phyloP scores from a whole-genome alignment of 2,113 vertebrate genomes.

The Corydoras sp. region DNA sequence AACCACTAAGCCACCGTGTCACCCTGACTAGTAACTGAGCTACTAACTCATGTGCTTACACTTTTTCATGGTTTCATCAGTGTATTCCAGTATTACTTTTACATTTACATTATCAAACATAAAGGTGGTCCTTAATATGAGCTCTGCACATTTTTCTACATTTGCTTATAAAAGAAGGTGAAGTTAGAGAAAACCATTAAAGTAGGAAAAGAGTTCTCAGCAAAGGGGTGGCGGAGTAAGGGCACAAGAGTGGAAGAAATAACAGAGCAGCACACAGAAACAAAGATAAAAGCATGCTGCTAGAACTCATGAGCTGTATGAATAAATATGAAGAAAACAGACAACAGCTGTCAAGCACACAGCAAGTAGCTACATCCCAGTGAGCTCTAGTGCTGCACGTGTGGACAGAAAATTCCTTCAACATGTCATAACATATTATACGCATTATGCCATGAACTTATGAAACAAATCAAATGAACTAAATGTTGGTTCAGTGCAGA shows the following conservation, averaged over 20 bases:
- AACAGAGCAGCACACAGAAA: constrained; percentile 31
- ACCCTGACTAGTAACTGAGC: no score
- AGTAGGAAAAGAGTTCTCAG: no score
- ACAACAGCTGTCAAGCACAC: constrained; percentile 39
- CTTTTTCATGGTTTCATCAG: constrained; percentile 24
- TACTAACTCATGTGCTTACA: no score
- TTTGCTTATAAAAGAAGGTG: constrained; percentile 39
- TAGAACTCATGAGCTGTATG: constrained; percentile 29
- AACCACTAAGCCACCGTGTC: no score
- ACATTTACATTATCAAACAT: constrained; percentile 61
- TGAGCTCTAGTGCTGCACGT: constrained; percentile 19
- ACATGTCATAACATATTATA: constrained; percentile 38
- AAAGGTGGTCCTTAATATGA: constrained; percentile 52
- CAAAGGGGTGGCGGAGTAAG: not conserved
- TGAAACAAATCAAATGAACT: constrained; percentile 32
- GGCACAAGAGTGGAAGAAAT: constrained; percentile 21
- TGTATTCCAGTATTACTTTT: constrained; percentile 43
- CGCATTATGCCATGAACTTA: constrained; percentile 18
- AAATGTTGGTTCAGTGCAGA: constrained; percentile 9
- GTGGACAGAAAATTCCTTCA: constrained; percentile 34
- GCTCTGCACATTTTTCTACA: constrained; percentile 36
- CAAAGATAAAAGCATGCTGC: constrained; percentile 35
- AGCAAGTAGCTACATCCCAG: constrained; percentile 34
- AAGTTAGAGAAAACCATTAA: constrained; percentile 2
- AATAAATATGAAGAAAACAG: constrained; percentile 42